Evolutionary conservation across 2,888 invertebrate genomes (phyloP).

Genomic region (Pachliopta kotzebuea): DNA sequence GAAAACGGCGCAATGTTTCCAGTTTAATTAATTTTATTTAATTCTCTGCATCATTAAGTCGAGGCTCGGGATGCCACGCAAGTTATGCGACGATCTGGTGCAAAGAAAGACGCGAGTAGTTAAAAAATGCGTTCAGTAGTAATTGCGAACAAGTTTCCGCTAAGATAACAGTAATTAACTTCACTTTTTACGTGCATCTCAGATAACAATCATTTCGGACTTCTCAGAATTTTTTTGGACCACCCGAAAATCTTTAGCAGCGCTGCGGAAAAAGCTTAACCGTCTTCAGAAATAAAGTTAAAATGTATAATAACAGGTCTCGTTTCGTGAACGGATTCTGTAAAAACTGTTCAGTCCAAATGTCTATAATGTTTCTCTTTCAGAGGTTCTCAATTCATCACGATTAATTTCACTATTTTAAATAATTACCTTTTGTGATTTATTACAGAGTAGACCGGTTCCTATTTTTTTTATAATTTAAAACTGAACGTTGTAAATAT

Average conservation of each 20-base stretch:
- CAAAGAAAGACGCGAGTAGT: not conserved
- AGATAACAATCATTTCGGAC: not conserved
- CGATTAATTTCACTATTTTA: too few relatives aligned
- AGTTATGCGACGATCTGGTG: conserved; percentile 1
- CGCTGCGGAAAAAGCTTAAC: not conserved
- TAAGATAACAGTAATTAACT: not conserved
- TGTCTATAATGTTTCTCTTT: too few relatives aligned
- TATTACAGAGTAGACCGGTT: too few relatives aligned
- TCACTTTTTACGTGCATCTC: conserved; percentile 2
- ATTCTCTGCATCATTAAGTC: not conserved
- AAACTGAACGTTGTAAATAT: too few relatives aligned
- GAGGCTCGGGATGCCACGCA: not conserved
- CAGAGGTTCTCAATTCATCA: too few relatives aligned
- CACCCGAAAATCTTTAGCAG: not conserved
- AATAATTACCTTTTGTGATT: too few relatives aligned
- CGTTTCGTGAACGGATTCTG: not conserved
- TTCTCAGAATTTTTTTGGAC: not conserved
- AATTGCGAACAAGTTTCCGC: conserved; percentile 2
- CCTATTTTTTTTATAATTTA: too few relatives aligned
- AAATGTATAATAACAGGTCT: not conserved
- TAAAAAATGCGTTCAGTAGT: conserved; percentile 10
- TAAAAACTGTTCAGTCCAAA: not conserved
- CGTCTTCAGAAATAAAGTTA: not conserved
- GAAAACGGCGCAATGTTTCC: not conserved
- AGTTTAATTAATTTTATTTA: not conserved